Percentiles rank a stretch among this genome's conserved stretches.
phyloP scores from a whole-genome alignment of 2,797 vertebrate species.

The Dallia pectoralis region DNA sequence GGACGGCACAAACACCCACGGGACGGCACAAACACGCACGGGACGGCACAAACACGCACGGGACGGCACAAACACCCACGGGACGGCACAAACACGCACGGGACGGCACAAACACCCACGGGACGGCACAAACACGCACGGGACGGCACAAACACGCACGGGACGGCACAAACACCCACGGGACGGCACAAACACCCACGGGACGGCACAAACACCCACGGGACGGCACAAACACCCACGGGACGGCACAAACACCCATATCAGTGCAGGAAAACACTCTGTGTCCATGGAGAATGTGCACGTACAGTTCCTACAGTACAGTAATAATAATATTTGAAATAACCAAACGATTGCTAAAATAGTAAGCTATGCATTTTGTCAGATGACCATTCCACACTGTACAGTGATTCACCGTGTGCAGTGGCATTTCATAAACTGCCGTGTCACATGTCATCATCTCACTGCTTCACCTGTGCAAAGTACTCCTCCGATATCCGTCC shows the following conservation, averaged over 20 bases:
- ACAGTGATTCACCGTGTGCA: not conserved
- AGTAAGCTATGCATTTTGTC: not conserved
- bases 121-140: constrained; percentile 12
- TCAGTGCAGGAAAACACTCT: too few species aligned
- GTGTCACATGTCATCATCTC: not conserved
- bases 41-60: constrained; percentile 31
- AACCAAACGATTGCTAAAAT: not conserved
- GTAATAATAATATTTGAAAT: too few species aligned
- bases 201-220: constrained; percentile 38
- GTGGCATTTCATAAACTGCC: not conserved
- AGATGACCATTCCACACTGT: not conserved
- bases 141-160: not conserved
- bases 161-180: too few species aligned
- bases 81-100: constrained; percentile 32
- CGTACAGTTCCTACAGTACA: not conserved
- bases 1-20: constrained; percentile 12
- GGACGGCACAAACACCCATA: not conserved
- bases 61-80: constrained; percentile 12
- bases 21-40: not conserved
- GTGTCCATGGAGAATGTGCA: too few species aligned
- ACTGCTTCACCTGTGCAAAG: constrained; percentile 88
- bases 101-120: constrained; percentile 38
- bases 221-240: constrained; percentile 12
- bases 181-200: constrained; percentile 44
- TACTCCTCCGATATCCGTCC: constrained; percentile 97